Base-by-base conservation (phyloP, 2,113 vertebrate species). In the Poeciliopsis turrubarensis region DNA sequence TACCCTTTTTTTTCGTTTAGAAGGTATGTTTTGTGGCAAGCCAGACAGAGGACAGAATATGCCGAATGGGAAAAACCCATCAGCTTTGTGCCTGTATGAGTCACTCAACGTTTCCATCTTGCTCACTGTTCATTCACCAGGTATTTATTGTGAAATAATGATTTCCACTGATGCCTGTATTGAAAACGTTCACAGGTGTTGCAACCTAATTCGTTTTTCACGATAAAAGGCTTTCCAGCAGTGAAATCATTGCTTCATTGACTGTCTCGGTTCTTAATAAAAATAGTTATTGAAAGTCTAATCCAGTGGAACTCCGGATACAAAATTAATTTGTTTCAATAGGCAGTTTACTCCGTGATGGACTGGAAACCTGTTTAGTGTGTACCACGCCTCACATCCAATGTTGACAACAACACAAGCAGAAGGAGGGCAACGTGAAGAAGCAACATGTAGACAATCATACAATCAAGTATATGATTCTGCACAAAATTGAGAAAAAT, bases 31-130 rank as follows among this genome's bases (percentile, higher is more conserved):
- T 34, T 51, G 27, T 65, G 65, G 37, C 51, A 73, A 64, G 34
- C 73, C 70, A 81, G 72, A 80, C 78, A 67, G 73, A 63, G 80
- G 70, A 85, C 75, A 83, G 34, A 63, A 73, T 79, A 73, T 63
- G 15, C 64, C 41, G 70, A 17, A 54, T 74, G 37, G 76, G 66
- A 75, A 10, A 83, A 90, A 44, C 65, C 41, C 70, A 75, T 70
- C 44, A 74, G 65, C 62, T 70, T 63, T 29, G 17, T 73, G 62
- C 13, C 72, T 19, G 13, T 65, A 69, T 71, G 39, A 87, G 62
- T 79, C 61, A 78, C 19, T 70, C 12, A 39, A 61, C 13, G 29
- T 79, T 75, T 69, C 41, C 26, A 61, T 15, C 60, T 13, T 41
- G 79, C 19, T 86, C 70, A 68, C 66, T 70, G 34, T 77, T 69